phyloP scores from a whole-genome alignment of 2,888 invertebrate species.

The Nipponacmea schrenckii region DNA sequence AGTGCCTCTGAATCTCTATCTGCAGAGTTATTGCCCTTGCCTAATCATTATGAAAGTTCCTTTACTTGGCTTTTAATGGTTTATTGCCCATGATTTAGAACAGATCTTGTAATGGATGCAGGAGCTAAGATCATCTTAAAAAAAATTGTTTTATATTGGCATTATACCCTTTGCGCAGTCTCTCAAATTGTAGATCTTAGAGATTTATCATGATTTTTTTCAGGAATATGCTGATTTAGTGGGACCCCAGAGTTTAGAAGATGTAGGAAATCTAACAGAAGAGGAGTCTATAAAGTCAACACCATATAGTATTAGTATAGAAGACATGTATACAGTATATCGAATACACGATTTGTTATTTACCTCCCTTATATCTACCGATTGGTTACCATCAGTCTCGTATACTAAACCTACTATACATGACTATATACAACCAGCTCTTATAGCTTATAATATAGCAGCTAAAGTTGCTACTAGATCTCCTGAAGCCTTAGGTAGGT shows the following conservation, averaged over 20 bases:
- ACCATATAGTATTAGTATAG: constrained; percentile 47
- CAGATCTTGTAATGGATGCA: too few species aligned
- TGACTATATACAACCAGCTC: constrained; percentile 44
- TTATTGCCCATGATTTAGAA: too few species aligned
- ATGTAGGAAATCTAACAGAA: constrained; percentile 29
- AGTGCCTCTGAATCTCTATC: background rate
- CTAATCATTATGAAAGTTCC: too few species aligned
- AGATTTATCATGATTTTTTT: background rate
- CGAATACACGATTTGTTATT: constrained; percentile 46
- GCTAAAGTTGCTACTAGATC: constrained; percentile 37
- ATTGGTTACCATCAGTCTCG: constrained; percentile 41
- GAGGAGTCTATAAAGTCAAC: constrained; percentile 33
- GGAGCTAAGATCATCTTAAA: too few species aligned
- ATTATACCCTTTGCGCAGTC: too few species aligned
- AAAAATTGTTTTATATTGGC: too few species aligned
- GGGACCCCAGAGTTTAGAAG: constrained; percentile 49
- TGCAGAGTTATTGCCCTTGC: too few species aligned
- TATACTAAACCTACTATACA: constrained; percentile 20
- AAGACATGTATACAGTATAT: constrained; percentile 50
- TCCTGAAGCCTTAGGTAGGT: constrained; percentile 38
- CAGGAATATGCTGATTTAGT: constrained; percentile 64
- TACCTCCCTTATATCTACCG: constrained; percentile 41
- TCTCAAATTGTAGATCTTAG: too few species aligned
- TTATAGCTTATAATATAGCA: constrained; percentile 50
- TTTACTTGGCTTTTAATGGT: too few species aligned